Base-by-base conservation (phyloP, 2,888 invertebrate genomes). In the Agonopterix heracliana region DNA sequence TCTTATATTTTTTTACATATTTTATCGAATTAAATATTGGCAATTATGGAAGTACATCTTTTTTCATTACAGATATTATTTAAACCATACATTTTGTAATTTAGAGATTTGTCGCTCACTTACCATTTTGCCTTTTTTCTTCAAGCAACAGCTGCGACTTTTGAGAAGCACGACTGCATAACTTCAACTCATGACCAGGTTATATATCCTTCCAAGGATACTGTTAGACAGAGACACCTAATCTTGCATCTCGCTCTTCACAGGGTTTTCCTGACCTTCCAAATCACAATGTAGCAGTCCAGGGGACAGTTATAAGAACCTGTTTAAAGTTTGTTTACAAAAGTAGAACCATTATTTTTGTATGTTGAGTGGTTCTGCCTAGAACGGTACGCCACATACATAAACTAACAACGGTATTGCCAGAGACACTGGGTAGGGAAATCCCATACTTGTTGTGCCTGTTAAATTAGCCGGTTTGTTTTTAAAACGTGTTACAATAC, bases 131-230 rank as follows among this genome's bases (percentile, higher is more conserved):
- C 5, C 2, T 9, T n/a, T n/a, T 11, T 38, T 38, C 38, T 26
- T 26, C 38, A 38, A 38, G 11, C 10, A 38, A 11, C 10, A 38
- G 7, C 38, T 38, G 38, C 5, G 1, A 10, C 10, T 26, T 26
- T 26, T 26, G 26, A 26, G 7, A 26, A 26, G 0, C 26, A 26
- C 26, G 34, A 46, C 47, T 52, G 49, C 8, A 5, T 14, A 38
- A 42, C 41, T 38, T 41, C 11, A 47, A 49, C 3, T 41, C 44
- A 44, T 11, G 41, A 9, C 46, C 52, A 46, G 46, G 41, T n/a
- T 60, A 54, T 57, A 56, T 60, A 60, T 53, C 51, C 46, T 10
- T 43, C 44, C 13, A 49, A 52, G 40, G 46, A 48, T 44, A 41
- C 42, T 26, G 53, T 10, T 43, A 44, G 47, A 53, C 44, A 49